Percentiles rank a stretch among this genome's conserved stretches.
Evolutionary conservation across 2,113 vertebrate species (phyloP).

Genomic region (Gopherus evgoodei): DNA sequence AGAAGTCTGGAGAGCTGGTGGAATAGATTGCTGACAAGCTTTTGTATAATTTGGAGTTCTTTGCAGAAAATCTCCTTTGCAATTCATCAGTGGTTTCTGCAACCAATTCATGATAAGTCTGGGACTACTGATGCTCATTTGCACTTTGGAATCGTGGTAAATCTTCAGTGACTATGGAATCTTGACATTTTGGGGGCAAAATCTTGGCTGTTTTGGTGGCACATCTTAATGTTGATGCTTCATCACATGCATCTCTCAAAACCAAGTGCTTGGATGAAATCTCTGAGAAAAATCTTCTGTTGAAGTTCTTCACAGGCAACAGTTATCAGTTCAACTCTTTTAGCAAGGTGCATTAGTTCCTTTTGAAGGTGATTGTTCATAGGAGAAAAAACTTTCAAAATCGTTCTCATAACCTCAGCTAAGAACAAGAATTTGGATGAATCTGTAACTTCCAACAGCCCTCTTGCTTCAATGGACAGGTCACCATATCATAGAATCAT

Average conservation of each 20-base stretch:
- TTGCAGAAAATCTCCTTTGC: background rate
- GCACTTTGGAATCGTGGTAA: background rate
- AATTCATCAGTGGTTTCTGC: background rate
- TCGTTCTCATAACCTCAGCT: background rate
- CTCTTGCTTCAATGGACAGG: background rate
- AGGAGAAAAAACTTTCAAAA: background rate
- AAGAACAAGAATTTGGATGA: background rate
- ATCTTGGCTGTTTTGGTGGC: background rate
- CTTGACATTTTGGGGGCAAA: background rate
- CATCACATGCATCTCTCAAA: background rate
- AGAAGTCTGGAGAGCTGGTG: background rate
- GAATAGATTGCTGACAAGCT: background rate
- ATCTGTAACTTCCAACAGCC: background rate
- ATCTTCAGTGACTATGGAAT: background rate
- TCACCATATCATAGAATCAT: background rate
- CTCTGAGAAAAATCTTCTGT: background rate
- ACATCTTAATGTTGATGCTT: background rate
- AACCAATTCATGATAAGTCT: background rate
- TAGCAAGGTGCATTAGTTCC: background rate
- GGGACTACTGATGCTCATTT: background rate
- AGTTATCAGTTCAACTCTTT: background rate
- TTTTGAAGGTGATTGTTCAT: background rate
- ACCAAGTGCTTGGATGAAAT: background rate
- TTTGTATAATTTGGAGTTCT: background rate
- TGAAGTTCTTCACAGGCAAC: background rate